Base-by-base conservation (phyloP, 2,113 vertebrate genomes). In the Hiodon alosoides region DNA sequence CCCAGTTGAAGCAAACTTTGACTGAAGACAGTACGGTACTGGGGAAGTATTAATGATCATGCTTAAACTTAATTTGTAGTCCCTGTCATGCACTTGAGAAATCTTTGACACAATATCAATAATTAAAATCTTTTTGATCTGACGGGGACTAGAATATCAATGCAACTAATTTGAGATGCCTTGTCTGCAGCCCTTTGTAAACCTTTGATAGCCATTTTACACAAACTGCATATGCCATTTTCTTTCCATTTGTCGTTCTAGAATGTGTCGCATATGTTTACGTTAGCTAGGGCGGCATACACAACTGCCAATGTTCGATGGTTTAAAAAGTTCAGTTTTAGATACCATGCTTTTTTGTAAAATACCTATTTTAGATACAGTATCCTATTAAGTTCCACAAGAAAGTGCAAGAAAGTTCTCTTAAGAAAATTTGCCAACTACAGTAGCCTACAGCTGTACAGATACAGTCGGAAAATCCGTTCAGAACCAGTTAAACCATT, bases 121-220 rank as follows among this genome's bases (percentile, higher is more conserved):
- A 75, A 75, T 59, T 75, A 68, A 75, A 57, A 67, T 57, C 53
- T 50, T 75, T 31, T 75, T 75, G 13, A 75, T 75, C 65, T 75
- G 54, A 68, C 51, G 73, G 64, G 65, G 55, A 55, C 61, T 67
- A 74, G 72, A 47, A 74, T 65, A 57, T 74, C 52, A 74, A 66
- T 74, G 72, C 61, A 67, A 7, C 61, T 62, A 46, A 48, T 53
- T 14, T 57, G 64, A 57, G 72, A 54, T 16, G 17, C 51, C 72
- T 57, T 57, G 62, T 74, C 72, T 55, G 17, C 17, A 48, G 10
- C 51, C 13, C 46, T 68, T 75, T 75, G 46, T 68, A 75, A 75
- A 58, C 64, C 73, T 75, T 59, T 68, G 65, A 75, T 59, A n/a
- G 7, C 8, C 46, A 7, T 5, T 47, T 59, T 67, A 75, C 73